Conservation (phyloP, 2,888 invertebrate genomes). For the Cremastinae sp. region DNA sequence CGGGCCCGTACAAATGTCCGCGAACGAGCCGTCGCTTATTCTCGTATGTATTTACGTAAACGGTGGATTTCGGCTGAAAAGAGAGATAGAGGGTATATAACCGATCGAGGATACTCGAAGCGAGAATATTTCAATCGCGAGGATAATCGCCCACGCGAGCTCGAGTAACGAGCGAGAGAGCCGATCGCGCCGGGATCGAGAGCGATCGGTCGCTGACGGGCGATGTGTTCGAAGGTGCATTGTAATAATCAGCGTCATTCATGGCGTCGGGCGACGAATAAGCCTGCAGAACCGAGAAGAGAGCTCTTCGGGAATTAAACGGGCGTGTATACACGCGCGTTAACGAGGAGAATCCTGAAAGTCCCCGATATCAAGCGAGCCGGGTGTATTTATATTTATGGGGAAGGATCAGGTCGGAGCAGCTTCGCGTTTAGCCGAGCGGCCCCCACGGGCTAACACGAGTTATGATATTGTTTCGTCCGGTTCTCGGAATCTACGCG, state of each 20-base stretch:
- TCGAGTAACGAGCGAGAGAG: constrained; percentile 26
- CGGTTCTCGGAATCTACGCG: constrained; percentile 79
- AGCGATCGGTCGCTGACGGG: constrained; percentile 73
- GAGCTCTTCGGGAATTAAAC: constrained; percentile 8
- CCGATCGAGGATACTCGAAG: no score
- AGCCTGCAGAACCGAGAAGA: constrained; percentile 19
- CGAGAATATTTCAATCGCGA: no score
- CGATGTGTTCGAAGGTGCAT: constrained; percentile 70
- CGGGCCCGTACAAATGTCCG: constrained; percentile 19
- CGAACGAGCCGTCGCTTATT: not conserved
- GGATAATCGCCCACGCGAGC: no score
- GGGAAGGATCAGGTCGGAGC: constrained; percentile 69
- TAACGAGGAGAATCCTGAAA: constrained; percentile 46
- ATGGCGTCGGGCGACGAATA: constrained; percentile 62
- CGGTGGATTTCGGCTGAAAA: not conserved
- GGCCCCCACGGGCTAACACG: constrained; percentile 70
- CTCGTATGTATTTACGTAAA: not conserved
- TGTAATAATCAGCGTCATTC: constrained; percentile 74
- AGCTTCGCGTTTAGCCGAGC: constrained; percentile 25
- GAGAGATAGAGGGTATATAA: no score
- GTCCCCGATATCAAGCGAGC: constrained; percentile 61
- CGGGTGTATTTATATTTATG: constrained; percentile 77
- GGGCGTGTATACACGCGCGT: constrained; percentile 23
- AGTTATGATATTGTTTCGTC: constrained; percentile 80
- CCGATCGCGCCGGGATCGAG: constrained; percentile 69